Conservation (phyloP, 2,888 invertebrate species). For the Drosophila acutilabella region DNA sequence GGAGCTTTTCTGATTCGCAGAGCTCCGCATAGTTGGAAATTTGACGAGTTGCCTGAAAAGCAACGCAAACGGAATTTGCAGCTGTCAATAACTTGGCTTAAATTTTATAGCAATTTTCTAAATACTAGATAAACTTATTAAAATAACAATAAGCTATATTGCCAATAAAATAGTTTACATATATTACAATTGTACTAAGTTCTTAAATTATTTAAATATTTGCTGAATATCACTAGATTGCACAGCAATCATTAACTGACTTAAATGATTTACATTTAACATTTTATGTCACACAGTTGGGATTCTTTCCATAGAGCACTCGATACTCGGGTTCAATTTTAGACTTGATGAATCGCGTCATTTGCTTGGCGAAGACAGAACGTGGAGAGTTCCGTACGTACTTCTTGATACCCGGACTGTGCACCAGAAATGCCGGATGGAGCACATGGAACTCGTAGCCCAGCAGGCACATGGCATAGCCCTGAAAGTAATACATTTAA, state of each 20-base stretch:
- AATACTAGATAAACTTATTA: neutral
- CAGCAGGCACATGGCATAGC: constrained; percentile 93
- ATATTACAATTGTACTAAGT: neutral
- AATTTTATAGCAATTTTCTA: constrained; percentile 17
- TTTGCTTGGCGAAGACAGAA: constrained; percentile 85
- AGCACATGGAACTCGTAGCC: constrained; percentile 95
- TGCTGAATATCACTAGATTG: constrained; percentile 34
- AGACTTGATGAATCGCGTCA: constrained; percentile 87
- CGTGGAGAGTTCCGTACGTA: constrained; percentile 88
- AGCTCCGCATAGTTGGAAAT: constrained; percentile 34
- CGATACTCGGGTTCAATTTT: constrained; percentile 92
- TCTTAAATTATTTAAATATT: neutral
- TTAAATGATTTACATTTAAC: neutral
- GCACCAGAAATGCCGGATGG: constrained; percentile 94
- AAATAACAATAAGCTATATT: neutral
- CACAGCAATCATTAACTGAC: neutral
- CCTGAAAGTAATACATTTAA: too few species aligned
- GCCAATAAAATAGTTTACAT: neutral
- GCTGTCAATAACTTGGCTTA: constrained; percentile 2
- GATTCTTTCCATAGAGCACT: constrained; percentile 90
- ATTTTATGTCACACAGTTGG: constrained; percentile 86
- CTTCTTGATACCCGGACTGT: constrained; percentile 94
- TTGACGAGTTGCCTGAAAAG: neutral
- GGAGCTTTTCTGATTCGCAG: constrained; percentile 43
- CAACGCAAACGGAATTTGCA: neutral